phyloP scores from a whole-genome alignment of 2,888 invertebrate genomes.

The Nesidiocoris tenuis region DNA sequence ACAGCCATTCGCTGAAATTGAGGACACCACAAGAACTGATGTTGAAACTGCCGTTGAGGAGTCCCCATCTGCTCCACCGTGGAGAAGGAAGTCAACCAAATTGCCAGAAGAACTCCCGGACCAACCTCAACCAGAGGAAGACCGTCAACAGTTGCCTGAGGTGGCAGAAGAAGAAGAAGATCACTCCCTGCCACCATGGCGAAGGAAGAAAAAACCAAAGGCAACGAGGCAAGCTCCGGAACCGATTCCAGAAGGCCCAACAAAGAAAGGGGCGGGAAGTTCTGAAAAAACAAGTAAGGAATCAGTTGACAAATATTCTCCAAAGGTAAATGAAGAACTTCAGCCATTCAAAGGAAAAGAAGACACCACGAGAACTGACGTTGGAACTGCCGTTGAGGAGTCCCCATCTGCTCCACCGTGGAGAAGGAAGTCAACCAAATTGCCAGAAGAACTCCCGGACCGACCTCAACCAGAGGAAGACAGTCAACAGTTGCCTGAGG shows the following conservation, averaged over 20 bases:
- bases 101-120: neutral
- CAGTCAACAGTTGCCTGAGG: slow-evolving; percentile 29
- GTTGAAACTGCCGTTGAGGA: slow-evolving; percentile 2
- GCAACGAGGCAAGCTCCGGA: slow-evolving; percentile 25
- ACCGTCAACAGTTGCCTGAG: slow-evolving; percentile 1
- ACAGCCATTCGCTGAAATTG: neutral
- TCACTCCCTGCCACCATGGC: neutral
- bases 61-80: slow-evolving; percentile 12
- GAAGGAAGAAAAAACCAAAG: neutral
- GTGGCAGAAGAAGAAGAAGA: slow-evolving; percentile 9
- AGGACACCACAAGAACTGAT: neutral
- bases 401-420: slow-evolving; percentile 41
- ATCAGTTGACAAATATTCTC: slow-evolving; percentile 9
- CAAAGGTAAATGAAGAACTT: slow-evolving; percentile 45
- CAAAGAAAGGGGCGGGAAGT: slow-evolving; percentile 40
- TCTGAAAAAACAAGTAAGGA: too few relatives aligned
- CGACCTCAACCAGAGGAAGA: slow-evolving; percentile 47
- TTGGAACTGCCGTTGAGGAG: slow-evolving; percentile 52
- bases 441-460: slow-evolving; percentile 39
- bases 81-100: slow-evolving; percentile 11
- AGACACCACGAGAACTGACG: too few relatives aligned
- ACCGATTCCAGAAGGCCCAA: neutral
- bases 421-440: slow-evolving; percentile 44
- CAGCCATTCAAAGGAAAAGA: slow-evolving; percentile 47
- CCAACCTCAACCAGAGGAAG: neutral